These are phyloP conservation scores for Entelurus aequoreus DNA, from an alignment of 2,113 vertebrate genomes.

Conservation along the genomic window DNA sequence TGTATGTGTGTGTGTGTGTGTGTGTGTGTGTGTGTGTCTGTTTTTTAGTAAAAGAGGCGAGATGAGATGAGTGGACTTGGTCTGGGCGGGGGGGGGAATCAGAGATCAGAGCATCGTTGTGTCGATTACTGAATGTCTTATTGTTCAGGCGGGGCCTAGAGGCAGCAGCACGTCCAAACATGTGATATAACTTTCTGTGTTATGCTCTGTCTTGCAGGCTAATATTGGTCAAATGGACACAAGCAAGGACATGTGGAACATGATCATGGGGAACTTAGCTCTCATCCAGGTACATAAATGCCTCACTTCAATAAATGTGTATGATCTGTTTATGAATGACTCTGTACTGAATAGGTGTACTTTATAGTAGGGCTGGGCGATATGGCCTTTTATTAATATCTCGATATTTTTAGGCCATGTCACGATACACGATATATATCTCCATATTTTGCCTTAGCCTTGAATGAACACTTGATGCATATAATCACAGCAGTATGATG, in stretches of 20 bases:
- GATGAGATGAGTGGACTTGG: conserved; percentile 72
- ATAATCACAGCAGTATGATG: too few species aligned
- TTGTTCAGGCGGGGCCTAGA: conserved; percentile 62
- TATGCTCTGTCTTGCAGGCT: conserved; percentile 72
- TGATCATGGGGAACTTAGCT: conserved; percentile 95
- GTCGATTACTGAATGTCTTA: conserved; percentile 60
- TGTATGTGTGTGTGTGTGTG: conserved; percentile 34
- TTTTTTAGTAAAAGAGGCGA: conserved; percentile 14
- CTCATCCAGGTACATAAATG: conserved; percentile 85
- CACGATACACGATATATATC: too few species aligned
- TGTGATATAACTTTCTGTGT: conserved; percentile 33
- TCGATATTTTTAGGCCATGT: too few species aligned
- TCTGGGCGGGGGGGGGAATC: conserved; percentile 55
- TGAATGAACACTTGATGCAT: too few species aligned
- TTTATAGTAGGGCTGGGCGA: too few species aligned
- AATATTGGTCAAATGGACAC: conserved; percentile 98
- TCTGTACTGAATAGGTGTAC: not conserved
- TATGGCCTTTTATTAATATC: too few species aligned
- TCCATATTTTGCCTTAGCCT: too few species aligned
- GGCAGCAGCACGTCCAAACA: conserved; percentile 21
- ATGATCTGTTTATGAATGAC: not conserved
- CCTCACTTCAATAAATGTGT: not conserved
- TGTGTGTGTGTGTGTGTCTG: conserved; percentile 4
- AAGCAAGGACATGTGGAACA: conserved; percentile 93
- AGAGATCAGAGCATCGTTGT: conserved; percentile 67